Conservation (phyloP, 1,140 invertebrate genomes). For the Teleogryllus occipitalis region DNA sequence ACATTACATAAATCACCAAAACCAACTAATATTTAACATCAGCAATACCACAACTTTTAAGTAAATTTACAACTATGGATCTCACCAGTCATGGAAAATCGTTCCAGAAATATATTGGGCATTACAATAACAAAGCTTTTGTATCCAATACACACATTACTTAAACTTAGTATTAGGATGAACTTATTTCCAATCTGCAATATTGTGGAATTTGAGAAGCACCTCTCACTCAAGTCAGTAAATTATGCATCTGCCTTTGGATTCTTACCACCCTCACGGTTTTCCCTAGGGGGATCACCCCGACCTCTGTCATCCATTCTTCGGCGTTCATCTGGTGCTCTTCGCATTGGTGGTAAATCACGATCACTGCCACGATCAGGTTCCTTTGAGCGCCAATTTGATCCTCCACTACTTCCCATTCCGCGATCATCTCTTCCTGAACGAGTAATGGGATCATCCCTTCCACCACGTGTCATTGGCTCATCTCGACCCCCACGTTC, state of each 20-base stretch:
- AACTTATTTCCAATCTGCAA: background rate
- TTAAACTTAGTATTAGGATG: background rate
- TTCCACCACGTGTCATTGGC: background rate
- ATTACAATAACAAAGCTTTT: background rate
- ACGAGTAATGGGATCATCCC: background rate
- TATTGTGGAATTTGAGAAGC: background rate
- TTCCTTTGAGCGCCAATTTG: background rate
- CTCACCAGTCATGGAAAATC: background rate
- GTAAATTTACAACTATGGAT: background rate
- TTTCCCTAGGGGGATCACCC: background rate
- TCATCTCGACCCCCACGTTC: background rate
- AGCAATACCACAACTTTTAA: background rate
- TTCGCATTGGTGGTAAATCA: background rate
- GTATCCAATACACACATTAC: background rate
- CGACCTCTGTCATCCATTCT: constrained; percentile 7
- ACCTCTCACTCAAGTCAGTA: background rate
- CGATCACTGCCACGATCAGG: background rate
- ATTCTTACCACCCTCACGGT: background rate
- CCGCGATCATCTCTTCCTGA: constrained; percentile 7
- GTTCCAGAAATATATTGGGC: background rate
- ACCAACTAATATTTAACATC: background rate
- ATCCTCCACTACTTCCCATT: background rate
- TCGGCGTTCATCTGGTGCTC: constrained; percentile 8
- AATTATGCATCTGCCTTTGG: background rate
- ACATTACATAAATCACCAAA: background rate